phyloP scores from a whole-genome alignment of 2,113 vertebrate genomes.

The Dasyurus viverrinus region DNA sequence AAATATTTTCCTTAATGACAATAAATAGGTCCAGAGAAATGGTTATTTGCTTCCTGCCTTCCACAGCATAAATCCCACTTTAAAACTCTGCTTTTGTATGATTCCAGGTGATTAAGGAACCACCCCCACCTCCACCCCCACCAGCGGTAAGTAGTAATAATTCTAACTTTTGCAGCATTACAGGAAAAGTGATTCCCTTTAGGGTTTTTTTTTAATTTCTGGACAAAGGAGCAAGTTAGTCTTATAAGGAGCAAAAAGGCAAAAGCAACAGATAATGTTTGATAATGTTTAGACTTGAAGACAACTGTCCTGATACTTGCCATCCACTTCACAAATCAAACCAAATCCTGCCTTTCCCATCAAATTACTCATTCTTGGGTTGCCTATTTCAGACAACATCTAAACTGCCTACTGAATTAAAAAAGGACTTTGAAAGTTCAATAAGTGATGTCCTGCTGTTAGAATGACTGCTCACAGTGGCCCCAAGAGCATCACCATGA shows the following conservation, averaged over 20 bases:
- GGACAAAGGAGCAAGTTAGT: background rate
- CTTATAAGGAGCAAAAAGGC: background rate
- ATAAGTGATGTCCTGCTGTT: background rate
- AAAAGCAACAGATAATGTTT: background rate
- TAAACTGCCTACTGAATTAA: background rate
- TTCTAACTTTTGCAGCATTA: background rate
- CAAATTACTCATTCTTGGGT: background rate
- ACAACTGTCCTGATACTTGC: background rate
- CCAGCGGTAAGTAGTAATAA: constrained; percentile 87
- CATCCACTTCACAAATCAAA: background rate
- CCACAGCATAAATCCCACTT: background rate
- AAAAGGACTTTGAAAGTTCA: background rate
- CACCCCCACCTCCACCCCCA: constrained; percentile 88
- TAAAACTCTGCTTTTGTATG: constrained; percentile 47
- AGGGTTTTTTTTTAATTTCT: background rate
- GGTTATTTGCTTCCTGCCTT: background rate
- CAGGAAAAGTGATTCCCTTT: background rate
- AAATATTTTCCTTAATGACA: background rate
- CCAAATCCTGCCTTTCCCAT: background rate
- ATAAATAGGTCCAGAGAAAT: background rate
- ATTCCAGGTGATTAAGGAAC: constrained; percentile 92
- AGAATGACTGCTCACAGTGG: background rate
- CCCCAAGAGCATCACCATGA: background rate
- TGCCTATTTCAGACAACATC: background rate
- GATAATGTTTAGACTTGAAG: background rate